Evolutionary conservation across 2,113 vertebrate species (phyloP).

Genomic region (Orcinus orca): DNA sequence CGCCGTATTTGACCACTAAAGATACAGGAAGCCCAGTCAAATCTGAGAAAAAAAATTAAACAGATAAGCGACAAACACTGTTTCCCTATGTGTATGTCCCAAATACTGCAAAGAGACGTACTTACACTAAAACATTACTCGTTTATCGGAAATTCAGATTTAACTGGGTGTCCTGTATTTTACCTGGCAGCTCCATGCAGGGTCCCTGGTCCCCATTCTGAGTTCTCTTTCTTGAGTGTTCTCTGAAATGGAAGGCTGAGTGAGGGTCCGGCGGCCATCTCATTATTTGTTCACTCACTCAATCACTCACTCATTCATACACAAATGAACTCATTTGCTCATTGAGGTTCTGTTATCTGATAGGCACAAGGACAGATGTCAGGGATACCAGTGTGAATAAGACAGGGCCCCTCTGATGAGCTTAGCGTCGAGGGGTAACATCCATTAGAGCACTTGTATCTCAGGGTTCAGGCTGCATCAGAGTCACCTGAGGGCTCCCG

Average conservation of each 20-base stretch:
- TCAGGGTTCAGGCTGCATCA: fast-evolving
- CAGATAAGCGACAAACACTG: no score
- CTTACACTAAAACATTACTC: fast-evolving
- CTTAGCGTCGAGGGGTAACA: fast-evolving
- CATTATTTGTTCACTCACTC: fast-evolving
- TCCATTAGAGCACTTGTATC: fast-evolving
- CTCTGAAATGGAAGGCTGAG: no score
- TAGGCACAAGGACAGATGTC: fast-evolving
- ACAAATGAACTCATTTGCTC: fast-evolving
- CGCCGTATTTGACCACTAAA: no score
- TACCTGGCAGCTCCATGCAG: fast-evolving
- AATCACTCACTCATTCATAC: fast-evolving
- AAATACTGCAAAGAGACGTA: fast-evolving
- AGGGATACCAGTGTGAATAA: fast-evolving
- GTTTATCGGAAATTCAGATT: neutral
- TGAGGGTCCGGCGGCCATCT: fast-evolving
- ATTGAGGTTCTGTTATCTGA: fast-evolving
- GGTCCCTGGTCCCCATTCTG: neutral
- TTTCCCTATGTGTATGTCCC: neutral
- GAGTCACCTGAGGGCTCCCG: neutral
- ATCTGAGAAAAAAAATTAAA: neutral
- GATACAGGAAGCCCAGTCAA: fast-evolving
- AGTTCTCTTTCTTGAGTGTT: no score
- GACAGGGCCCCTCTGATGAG: neutral
- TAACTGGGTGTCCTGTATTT: fast-evolving